These are phyloP conservation scores for Drosophila lini DNA, from an alignment of 1,140 invertebrate species.

Conservation along the genomic window DNA sequence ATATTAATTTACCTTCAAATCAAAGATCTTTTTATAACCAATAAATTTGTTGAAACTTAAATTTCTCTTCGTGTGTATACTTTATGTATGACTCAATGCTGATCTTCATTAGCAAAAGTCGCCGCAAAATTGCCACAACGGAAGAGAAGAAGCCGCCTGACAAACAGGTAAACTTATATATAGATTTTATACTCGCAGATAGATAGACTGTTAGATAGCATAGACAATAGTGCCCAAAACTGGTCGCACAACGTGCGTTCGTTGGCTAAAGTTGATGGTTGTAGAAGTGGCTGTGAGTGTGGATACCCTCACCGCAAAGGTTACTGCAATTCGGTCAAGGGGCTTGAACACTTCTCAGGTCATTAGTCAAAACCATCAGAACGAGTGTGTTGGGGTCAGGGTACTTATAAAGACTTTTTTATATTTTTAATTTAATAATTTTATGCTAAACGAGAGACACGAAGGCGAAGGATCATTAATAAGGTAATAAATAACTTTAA, in stretches of 20 bases:
- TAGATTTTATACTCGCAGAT: background rate
- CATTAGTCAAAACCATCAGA: slow-evolving; percentile 16
- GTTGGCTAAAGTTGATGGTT: slow-evolving; percentile 27
- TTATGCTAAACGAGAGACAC: background rate
- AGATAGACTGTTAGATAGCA: slow-evolving; percentile 18
- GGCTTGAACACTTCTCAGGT: slow-evolving; percentile 17
- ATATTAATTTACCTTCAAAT: no score
- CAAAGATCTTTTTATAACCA: background rate
- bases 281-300: background rate
- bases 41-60: background rate
- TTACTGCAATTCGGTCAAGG: slow-evolving; percentile 22
- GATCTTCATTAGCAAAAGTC: slow-evolving; percentile 63
- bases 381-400: background rate
- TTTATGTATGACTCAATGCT: slow-evolving; percentile 68
- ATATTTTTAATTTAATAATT: background rate
- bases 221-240: slow-evolving; percentile 71
- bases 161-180: slow-evolving; percentile 21
- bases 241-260: slow-evolving; percentile 67
- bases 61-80: background rate
- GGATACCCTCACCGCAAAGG: slow-evolving; percentile 51
- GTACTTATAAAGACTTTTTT: background rate
- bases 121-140: slow-evolving; percentile 46
- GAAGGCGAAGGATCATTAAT: background rate
- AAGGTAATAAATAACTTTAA: background rate
- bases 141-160: slow-evolving; percentile 55